Conservation (phyloP, 2,888 invertebrate genomes). For the Punctoribates punctum region DNA sequence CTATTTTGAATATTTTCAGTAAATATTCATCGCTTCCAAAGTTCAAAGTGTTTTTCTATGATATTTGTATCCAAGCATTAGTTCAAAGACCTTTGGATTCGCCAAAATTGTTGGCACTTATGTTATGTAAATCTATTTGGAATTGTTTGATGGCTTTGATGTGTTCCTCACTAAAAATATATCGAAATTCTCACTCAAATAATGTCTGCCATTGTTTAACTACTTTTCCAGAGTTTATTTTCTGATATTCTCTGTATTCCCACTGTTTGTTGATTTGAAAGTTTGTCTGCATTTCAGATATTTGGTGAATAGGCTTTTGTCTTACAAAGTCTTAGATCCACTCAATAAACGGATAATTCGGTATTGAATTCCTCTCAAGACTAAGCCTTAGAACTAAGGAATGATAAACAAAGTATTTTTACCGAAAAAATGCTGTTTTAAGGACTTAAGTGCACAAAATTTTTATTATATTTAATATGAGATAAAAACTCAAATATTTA, state of each 20-base stretch:
- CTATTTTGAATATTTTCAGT: conserved; percentile 5
- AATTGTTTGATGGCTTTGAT: neutral
- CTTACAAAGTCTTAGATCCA: too few species aligned
- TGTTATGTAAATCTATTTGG: conserved; percentile 17
- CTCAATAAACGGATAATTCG: too few species aligned
- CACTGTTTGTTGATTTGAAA: neutral
- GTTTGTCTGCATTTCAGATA: too few species aligned
- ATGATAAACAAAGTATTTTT: too few species aligned
- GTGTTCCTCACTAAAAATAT: neutral
- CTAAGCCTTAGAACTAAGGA: too few species aligned
- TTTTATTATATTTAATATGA: too few species aligned
- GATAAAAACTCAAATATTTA: too few species aligned
- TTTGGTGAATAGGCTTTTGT: too few species aligned
- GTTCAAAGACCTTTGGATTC: neutral
- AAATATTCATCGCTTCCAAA: neutral
- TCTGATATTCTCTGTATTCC: neutral
- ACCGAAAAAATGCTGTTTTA: too few species aligned
- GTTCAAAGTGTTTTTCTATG: conserved; percentile 8
- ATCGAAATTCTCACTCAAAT: neutral
- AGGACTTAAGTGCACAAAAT: too few species aligned
- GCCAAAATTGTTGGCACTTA: neutral
- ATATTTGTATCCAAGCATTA: neutral
- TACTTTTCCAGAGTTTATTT: neutral
- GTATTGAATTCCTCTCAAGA: too few species aligned
- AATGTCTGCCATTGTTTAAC: conserved; percentile 1